phyloP scores from a whole-genome alignment of 2,797 vertebrate genomes.

The Remorina albescens region DNA sequence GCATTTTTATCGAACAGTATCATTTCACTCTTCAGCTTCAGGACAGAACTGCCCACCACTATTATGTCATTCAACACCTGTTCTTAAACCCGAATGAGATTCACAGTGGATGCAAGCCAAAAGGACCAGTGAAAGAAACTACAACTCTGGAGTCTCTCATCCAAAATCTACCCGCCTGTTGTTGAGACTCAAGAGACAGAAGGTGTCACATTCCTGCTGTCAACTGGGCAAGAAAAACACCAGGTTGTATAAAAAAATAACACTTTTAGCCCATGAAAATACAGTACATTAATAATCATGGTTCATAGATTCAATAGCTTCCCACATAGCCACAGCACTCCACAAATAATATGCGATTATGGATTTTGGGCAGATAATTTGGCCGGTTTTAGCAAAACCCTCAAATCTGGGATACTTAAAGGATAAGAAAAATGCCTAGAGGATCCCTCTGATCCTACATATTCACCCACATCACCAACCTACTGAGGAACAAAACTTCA shows the following conservation, averaged over 20 bases:
- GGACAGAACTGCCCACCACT: conserved; percentile 76
- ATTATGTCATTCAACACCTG: conserved; percentile 82
- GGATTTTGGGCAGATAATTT: conserved; percentile 63
- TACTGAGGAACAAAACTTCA: conserved; percentile 52
- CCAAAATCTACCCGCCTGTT: conserved; percentile 38
- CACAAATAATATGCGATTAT: conserved; percentile 68
- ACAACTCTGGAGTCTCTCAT: conserved; percentile 37
- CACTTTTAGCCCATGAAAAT: conserved; percentile 20
- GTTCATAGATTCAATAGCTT: conserved; percentile 42
- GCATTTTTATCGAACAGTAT: conserved; percentile 75
- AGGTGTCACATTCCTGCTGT: neutral
- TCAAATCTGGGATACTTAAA: conserved; percentile 79
- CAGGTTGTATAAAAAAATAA: conserved; percentile 4
- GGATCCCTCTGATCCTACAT: conserved; percentile 55
- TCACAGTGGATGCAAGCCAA: conserved; percentile 57
- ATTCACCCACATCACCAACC: conserved; percentile 62
- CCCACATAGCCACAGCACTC: conserved; percentile 58
- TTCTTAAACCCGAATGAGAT: conserved; percentile 73
- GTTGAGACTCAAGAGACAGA: conserved; percentile 22
- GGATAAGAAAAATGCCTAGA: conserved; percentile 72
- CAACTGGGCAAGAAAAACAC: neutral
- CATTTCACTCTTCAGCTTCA: conserved; percentile 79
- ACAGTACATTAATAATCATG: conserved; percentile 25
- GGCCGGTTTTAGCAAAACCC: conserved; percentile 67
- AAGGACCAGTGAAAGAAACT: conserved; percentile 34